Conservation (phyloP, 2,113 vertebrate genomes). For the Chunga burmeisteri region DNA sequence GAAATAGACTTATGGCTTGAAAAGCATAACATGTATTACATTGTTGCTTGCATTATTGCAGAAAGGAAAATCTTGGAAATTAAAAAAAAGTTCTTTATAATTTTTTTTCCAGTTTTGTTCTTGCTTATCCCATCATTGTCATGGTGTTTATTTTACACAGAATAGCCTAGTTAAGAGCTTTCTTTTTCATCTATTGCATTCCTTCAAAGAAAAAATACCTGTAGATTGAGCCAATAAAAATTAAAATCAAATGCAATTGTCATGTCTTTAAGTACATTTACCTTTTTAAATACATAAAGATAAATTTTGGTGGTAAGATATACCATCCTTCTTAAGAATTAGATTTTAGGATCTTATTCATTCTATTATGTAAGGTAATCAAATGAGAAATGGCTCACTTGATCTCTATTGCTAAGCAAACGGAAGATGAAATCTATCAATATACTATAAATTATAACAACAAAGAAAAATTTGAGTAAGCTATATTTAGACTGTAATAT, state of each 20-base stretch:
- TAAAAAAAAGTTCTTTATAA: not conserved
- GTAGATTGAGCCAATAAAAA: not conserved
- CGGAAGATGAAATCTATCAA: conserved; percentile 5
- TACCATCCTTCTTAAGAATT: not conserved
- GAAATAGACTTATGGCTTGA: not conserved
- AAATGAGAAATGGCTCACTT: conserved; percentile 5
- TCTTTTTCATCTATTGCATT: not conserved
- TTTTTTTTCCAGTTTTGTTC: not conserved
- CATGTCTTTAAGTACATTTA: not conserved
- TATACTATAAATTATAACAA: conserved; percentile 33
- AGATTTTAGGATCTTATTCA: not conserved
- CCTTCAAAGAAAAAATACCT: not conserved
- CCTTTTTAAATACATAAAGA: not conserved
- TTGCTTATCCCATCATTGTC: not conserved
- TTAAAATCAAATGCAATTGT: conserved; percentile 5
- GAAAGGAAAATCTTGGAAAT: conserved; percentile 1
- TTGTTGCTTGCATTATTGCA: conserved; percentile 1
- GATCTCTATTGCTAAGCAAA: conserved; percentile 24
- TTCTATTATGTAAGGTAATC: not conserved
- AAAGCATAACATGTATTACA: not conserved
- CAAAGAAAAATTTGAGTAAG: not conserved
- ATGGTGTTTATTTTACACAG: conserved; percentile 37
- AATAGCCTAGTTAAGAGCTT: conserved; percentile 4
- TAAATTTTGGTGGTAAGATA: not conserved
- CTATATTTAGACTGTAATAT: not conserved